Evolutionary conservation across 2,888 invertebrate genomes (phyloP), one percentile per base, ranked within the genome.

Genomic region (Stegana nigrithorax): DNA sequence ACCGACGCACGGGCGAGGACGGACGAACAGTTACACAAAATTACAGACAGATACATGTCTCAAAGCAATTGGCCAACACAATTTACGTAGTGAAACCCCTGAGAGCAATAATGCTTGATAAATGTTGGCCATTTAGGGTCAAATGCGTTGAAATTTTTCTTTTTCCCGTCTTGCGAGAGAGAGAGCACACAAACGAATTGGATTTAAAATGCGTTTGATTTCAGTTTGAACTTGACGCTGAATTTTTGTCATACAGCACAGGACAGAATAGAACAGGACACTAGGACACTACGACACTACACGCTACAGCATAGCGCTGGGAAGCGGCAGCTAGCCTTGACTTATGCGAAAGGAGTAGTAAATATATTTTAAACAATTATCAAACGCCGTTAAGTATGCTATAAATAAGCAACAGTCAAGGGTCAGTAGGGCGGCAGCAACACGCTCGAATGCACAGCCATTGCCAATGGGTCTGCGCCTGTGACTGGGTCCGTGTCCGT

Each of bases 51-150:
- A 39, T 14, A 39, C 39, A 39, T 17, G 17, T 14, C 39, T 39
- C 39, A 39, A 39, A 39, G 39, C 75, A 71, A 75, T 79, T 78
- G 76, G 78, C 77, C 75, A 72, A 73, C 80, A 76, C 80, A 81
- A 81, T 76, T 81, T 81, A 76, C 81, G 76, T 76, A 68, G 67
- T 70, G 69, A 73, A 75, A 67, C 81, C 75, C 81, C 76, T 70
- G 81, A 78, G 81, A 81, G 75, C 81, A 81, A 81, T 81, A 81
- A 81, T 75, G 73, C 71, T 81, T 81, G 81, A 81, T 81, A 81
- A 81, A 81, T 81, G 81, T 70, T 68, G 73, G 75, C 70, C 79
- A 73, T 81, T 81, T 80, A 81, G 79, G 78, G 75, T 72, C 75
- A 77, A 78, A 78, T 79, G 73, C 77, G 75, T 73, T 70, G 53